phyloP scores from a whole-genome alignment of 2,888 invertebrate species.

The Andrena minutula region DNA sequence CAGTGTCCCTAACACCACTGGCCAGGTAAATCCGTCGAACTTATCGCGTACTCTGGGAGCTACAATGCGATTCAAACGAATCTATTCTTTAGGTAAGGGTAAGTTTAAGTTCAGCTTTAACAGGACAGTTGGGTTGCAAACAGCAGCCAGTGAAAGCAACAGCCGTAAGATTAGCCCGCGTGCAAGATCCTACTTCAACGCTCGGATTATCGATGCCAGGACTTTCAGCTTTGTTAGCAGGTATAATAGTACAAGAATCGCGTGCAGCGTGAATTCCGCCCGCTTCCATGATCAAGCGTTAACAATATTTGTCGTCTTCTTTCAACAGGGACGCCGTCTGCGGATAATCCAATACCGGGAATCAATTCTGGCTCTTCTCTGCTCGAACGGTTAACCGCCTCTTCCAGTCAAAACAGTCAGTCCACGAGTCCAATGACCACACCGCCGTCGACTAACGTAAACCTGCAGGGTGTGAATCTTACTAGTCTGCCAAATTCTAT shows the following conservation, averaged over 20 bases:
- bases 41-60: not conserved
- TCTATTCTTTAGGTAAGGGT: conserved; percentile 77
- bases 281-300: not conserved
- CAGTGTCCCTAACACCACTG: conserved; percentile 83
- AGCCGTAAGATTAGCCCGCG: conserved; percentile 85
- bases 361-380: conserved; percentile 86
- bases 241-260: conserved; percentile 69
- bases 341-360: conserved; percentile 87
- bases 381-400: conserved; percentile 86
- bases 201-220: conserved; percentile 87
- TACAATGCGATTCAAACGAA: not conserved
- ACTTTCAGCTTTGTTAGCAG: conserved; percentile 87
- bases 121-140: conserved; percentile 81
- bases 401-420: conserved; percentile 82
- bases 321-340: conserved; percentile 86
- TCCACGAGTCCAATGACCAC: conserved; percentile 88
- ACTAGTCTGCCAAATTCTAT: conserved; percentile 88
- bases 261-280: not conserved
- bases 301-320: conserved; percentile 13
- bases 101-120: conserved; percentile 82
- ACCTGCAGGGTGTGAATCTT: conserved; percentile 90
- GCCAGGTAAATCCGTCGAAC: conserved; percentile 75
- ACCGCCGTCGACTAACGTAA: conserved; percentile 86
- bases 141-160: conserved; percentile 85
- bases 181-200: conserved; percentile 84